Percentiles rank a stretch among this genome's conserved stretches.
These are phyloP conservation scores for Ranitomeya imitator DNA, from an alignment of 2,113 vertebrate species.

Conservation along the genomic window DNA sequence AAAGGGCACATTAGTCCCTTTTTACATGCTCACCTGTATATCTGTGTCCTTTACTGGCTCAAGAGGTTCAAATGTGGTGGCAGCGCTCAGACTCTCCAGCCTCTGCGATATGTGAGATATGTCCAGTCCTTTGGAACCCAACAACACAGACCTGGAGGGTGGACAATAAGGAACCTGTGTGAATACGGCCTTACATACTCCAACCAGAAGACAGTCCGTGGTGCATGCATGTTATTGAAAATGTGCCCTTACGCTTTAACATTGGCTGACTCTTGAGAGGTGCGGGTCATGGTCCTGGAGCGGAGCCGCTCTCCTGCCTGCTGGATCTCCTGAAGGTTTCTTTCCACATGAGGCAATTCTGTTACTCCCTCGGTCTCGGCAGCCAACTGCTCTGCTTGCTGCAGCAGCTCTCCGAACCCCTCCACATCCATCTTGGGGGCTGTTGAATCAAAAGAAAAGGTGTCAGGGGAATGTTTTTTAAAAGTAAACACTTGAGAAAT, in stretches of 20 bases:
- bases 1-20: background rate
- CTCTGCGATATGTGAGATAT: constrained; percentile 96
- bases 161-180: background rate
- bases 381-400: constrained; percentile 96
- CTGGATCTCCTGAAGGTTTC: constrained; percentile 96
- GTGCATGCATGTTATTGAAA: background rate
- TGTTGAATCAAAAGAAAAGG: constrained; percentile 50
- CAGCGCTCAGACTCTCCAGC: constrained; percentile 92
- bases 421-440: constrained; percentile 83
- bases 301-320: constrained; percentile 93
- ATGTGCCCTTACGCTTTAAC: constrained; percentile 91
- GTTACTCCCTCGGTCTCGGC: constrained; percentile 95
- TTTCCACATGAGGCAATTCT: constrained; percentile 91
- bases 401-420: constrained; percentile 93
- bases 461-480: background rate
- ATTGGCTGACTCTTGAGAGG: constrained; percentile 92
- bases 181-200: no score
- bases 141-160: constrained; percentile 85
- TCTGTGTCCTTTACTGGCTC: constrained; percentile 98
- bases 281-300: constrained; percentile 91
- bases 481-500: background rate
- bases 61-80: constrained; percentile 94
- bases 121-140: constrained; percentile 92
- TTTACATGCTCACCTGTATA: constrained; percentile 84
- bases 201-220: no score